Percentiles rank a stretch among this genome's conserved stretches.
phyloP scores from a whole-genome alignment of 2,888 invertebrate genomes.

The Apoda limacodes region DNA sequence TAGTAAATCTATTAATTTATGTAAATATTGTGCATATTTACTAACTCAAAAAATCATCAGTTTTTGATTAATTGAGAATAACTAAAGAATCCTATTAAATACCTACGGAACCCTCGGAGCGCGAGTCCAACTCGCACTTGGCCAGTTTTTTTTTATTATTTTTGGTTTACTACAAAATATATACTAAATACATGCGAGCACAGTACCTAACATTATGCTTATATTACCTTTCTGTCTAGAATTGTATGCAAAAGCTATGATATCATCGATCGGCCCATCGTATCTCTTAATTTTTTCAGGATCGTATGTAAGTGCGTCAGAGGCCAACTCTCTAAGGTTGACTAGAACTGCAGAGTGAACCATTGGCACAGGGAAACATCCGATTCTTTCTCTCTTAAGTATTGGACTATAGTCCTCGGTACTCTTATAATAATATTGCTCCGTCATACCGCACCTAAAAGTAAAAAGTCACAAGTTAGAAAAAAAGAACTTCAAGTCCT shows the following conservation, averaged over 20 bases:
- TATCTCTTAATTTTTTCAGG: conserved; percentile 72
- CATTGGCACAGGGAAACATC: conserved; percentile 91
- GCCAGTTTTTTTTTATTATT: no score
- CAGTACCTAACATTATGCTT: neutral
- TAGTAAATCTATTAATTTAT: no score
- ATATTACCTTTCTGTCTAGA: conserved; percentile 76
- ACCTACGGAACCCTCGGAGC: no score
- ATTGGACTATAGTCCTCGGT: conserved; percentile 89
- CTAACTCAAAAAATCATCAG: no score
- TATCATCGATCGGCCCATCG: conserved; percentile 88
- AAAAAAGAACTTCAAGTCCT: no score
- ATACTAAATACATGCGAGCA: neutral
- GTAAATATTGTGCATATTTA: no score
- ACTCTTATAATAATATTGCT: conserved; percentile 84
- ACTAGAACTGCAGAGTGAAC: conserved; percentile 90
- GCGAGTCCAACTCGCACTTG: no score
- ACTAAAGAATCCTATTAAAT: no score
- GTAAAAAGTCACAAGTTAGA: no score
- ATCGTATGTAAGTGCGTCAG: conserved; percentile 80
- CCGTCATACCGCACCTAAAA: conserved; percentile 81
- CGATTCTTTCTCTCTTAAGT: conserved; percentile 73
- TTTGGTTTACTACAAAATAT: no score
- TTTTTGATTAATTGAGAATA: no score
- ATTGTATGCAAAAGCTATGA: conserved; percentile 90
- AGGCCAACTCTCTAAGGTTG: conserved; percentile 70